Conservation (phyloP, 2,888 invertebrate species). For the Myopa tessellatipennis region DNA sequence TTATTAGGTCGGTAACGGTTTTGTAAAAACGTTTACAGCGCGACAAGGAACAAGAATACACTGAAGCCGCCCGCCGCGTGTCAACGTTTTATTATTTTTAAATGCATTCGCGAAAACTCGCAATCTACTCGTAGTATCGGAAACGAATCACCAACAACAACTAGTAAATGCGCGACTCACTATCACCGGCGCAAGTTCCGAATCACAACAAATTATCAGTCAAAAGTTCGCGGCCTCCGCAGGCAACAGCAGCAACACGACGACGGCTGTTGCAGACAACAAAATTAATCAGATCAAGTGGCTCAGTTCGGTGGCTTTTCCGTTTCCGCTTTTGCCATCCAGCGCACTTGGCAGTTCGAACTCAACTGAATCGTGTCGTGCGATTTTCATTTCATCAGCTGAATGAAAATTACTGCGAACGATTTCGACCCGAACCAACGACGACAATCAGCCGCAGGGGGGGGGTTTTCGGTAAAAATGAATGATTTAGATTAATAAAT, state of each 20-base stretch:
- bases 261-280: neutral
- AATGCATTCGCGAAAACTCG: neutral
- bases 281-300: neutral
- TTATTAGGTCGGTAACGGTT: neutral
- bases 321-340: constrained; percentile 47
- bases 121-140: neutral
- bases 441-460: too few species aligned
- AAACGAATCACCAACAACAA: neutral
- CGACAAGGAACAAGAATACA: too few species aligned
- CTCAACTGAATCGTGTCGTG: constrained; percentile 54
- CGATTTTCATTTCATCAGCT: neutral
- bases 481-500: too few species aligned
- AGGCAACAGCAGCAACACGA: neutral
- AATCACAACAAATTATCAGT: constrained; percentile 13
- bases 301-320: constrained; percentile 14
- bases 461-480: too few species aligned
- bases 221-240: neutral
- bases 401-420: neutral
- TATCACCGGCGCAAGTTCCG: neutral
- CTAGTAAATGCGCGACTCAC: constrained; percentile 3
- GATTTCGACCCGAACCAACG: neutral
- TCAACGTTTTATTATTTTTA: neutral
- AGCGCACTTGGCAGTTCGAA: constrained; percentile 56
- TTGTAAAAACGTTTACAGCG: neutral
- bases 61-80: neutral